Conservation (phyloP, 2,113 vertebrate species). For the Vidua macroura region DNA sequence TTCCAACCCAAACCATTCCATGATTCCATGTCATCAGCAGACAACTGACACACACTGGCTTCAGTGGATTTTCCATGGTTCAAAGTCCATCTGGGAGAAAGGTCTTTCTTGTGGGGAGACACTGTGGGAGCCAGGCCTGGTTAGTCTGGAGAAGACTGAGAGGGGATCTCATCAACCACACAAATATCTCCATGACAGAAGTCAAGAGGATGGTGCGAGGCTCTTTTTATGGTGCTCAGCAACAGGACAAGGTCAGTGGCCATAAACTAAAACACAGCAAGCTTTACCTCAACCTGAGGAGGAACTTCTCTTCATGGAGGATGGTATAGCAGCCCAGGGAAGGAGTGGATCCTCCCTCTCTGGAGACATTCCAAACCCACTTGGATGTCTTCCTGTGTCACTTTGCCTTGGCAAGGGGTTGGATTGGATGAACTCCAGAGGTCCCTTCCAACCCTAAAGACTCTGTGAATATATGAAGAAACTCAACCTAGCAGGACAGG, state of each 20-base stretch:
- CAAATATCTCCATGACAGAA: not conserved
- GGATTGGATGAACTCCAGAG: not conserved
- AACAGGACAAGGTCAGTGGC: not conserved
- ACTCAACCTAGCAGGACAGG: not conserved
- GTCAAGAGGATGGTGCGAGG: not conserved
- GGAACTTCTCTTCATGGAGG: not conserved
- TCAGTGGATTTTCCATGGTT: not conserved
- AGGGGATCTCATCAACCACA: not conserved
- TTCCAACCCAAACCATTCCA: not conserved
- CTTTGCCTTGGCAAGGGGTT: not conserved
- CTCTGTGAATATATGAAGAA: not conserved
- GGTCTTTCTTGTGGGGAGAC: not conserved
- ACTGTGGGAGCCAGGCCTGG: not conserved
- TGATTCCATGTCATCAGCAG: not conserved
- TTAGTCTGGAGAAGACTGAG: not conserved
- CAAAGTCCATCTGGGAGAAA: not conserved
- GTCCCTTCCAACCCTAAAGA: not conserved
- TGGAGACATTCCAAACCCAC: not conserved
- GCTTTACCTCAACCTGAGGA: not conserved
- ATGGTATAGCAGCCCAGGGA: not conserved
- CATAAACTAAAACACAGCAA: not conserved
- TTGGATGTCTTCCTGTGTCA: not conserved
- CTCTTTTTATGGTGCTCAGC: not conserved
- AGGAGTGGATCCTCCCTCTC: fast-evolving
- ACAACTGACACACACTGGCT: not conserved